phyloP scores from a whole-genome alignment of 2,888 invertebrate genomes.

The Teleiodes luculella region DNA sequence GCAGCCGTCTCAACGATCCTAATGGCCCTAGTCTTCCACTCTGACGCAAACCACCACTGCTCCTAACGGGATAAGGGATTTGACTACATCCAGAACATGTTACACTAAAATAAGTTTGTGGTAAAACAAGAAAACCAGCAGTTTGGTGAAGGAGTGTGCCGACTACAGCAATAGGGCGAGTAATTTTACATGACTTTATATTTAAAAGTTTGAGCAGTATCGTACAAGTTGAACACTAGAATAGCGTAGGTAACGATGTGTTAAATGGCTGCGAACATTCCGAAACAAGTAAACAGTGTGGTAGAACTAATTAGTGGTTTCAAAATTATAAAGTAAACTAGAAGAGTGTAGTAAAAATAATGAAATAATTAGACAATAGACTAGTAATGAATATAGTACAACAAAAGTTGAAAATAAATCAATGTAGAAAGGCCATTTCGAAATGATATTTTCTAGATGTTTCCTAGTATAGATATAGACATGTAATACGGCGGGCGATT shows the following conservation, averaged over 20 bases:
- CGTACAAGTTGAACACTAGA: constrained; percentile 55
- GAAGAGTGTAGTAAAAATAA: constrained; percentile 48
- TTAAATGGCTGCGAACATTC: constrained; percentile 45
- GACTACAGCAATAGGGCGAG: constrained; percentile 72
- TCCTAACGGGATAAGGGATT: constrained; percentile 52
- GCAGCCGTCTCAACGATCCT: constrained; percentile 13
- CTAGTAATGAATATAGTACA: constrained; percentile 60
- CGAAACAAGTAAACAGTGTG: constrained; percentile 52
- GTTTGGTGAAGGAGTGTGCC: constrained; percentile 57
- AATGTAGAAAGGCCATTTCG: constrained; percentile 61
- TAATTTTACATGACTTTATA: constrained; percentile 68
- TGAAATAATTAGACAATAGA: constrained; percentile 51
- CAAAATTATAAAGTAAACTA: constrained; percentile 51
- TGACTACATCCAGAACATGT: constrained; percentile 30
- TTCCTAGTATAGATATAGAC: constrained; percentile 62
- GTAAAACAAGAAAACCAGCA: constrained; percentile 58
- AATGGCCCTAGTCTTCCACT: constrained; percentile 26
- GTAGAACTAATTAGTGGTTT: constrained; percentile 57
- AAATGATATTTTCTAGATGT: constrained; percentile 48
- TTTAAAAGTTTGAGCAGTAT: constrained; percentile 51
- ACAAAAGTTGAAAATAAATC: constrained; percentile 40
- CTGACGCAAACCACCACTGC: constrained; percentile 33
- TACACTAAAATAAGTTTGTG: constrained; percentile 45
- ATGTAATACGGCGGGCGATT: constrained; percentile 56
- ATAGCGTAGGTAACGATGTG: constrained; percentile 59